phyloP scores from a whole-genome alignment of 2,888 invertebrate species.

The Ophonus ardosiacus region DNA sequence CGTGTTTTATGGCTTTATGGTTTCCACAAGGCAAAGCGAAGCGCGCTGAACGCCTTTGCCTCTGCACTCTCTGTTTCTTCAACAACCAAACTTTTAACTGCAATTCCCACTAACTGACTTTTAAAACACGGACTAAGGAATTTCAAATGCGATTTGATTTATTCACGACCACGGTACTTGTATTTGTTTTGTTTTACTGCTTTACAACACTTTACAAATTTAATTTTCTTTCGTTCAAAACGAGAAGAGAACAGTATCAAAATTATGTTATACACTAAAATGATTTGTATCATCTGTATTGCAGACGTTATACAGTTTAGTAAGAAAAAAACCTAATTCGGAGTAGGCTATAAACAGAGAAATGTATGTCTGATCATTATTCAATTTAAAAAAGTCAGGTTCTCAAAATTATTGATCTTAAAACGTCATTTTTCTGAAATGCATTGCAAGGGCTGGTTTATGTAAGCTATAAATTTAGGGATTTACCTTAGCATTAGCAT shows the following conservation, averaged over 20 bases:
- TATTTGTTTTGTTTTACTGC: constrained; percentile 6
- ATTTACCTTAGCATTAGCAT: too few relatives aligned
- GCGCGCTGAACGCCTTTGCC: neutral
- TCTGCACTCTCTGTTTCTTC: constrained; percentile 23
- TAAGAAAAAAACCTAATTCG: too few relatives aligned
- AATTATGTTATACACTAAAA: too few relatives aligned
- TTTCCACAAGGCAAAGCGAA: constrained; percentile 43
- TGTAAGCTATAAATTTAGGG: too few relatives aligned
- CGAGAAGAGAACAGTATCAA: neutral
- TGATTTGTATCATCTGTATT: too few relatives aligned
- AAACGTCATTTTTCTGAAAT: too few relatives aligned
- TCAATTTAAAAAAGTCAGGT: too few relatives aligned
- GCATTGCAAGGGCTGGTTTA: too few relatives aligned
- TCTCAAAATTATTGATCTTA: too few relatives aligned
- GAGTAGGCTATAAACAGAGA: too few relatives aligned
- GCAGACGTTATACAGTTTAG: too few relatives aligned
- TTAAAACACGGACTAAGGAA: constrained; percentile 31
- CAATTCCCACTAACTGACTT: constrained; percentile 37
- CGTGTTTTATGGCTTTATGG: constrained; percentile 75
- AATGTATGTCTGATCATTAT: too few relatives aligned
- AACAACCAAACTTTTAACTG: constrained; percentile 36
- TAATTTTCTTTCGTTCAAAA: neutral
- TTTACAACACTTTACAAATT: neutral
- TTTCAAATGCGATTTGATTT: constrained; percentile 30
- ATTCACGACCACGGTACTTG: constrained; percentile 1